Base-by-base conservation (phyloP, 2,113 vertebrate species). In the Taxidea taxus region DNA sequence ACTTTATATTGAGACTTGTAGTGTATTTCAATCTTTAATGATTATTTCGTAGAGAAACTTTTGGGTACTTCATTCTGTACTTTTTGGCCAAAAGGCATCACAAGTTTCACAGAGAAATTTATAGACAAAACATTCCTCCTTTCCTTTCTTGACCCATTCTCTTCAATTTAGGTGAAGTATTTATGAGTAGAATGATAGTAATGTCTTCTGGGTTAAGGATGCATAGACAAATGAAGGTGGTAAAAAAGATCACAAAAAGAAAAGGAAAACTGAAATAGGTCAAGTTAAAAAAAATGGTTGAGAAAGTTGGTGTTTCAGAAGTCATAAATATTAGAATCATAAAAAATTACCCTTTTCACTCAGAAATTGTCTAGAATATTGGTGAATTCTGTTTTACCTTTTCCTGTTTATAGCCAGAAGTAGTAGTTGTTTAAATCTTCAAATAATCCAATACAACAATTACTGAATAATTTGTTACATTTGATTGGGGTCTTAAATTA, bases 331-430 rank as follows among this genome's bases (percentile, higher is more conserved):
- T 91, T 90, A 70, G 34, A 39, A 44, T 85, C 93, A 0, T 74
- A 88, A 64, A 85, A 95, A 96, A 51, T 94, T 90, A 37, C 0
- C 82, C 4, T 83, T 92, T 87, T 93, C 39, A 44, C 44, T 96
- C 4, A 96, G 10, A 96, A 86, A 68, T 72, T 72, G 2, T 25
- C 37, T 91, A 75, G 29, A 58, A 47, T 78, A 60, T 78, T 83
- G 25, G 42, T 60, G 75, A 95, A 39, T 92, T 95, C 8, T 91
- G 31, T 31, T 83, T 88, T 88, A 21, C 89, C 70, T 89, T 87
- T 87, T 87, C 21, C 9, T 60, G 4, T 70, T 70, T 93, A 47
- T 60, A 81, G 11, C 21, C 42, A 54, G 34, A 94, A 93, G 68
- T 88, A 39, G 21, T 84, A 94, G 29, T 60, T 95, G 0, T n/a